phyloP scores from a whole-genome alignment of 2,113 vertebrate genomes.

The Hucho hucho region DNA sequence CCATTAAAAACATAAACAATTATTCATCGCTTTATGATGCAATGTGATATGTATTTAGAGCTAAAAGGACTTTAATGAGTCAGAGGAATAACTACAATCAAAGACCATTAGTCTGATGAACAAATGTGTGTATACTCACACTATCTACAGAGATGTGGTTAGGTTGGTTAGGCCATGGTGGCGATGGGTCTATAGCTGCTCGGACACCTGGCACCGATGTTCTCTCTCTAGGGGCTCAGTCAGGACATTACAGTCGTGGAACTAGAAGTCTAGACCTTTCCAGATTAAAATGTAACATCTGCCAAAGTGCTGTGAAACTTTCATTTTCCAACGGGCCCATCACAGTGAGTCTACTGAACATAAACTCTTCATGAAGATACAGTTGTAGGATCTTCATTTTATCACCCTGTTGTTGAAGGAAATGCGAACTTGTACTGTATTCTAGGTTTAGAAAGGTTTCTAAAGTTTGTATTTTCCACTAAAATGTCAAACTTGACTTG shows the following conservation, averaged over 20 bases:
- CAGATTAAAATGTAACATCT: conserved; percentile 67
- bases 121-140: background rate
- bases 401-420: too few relatives aligned
- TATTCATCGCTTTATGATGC: background rate
- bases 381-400: too few relatives aligned
- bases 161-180: too few relatives aligned
- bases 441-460: too few relatives aligned
- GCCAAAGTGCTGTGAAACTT: conserved; percentile 68
- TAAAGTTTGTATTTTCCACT: too few relatives aligned
- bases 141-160: background rate
- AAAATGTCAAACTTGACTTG: too few relatives aligned
- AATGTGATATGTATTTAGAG: background rate
- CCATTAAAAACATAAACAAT: background rate
- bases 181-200: background rate
- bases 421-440: too few relatives aligned
- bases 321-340: conserved; percentile 56
- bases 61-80: too few relatives aligned
- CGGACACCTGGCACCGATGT: background rate
- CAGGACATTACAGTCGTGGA: background rate
- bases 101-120: background rate
- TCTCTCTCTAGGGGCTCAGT: conserved; percentile 9
- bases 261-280: conserved; percentile 45
- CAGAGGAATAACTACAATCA: too few relatives aligned
- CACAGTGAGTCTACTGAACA: conserved; percentile 47
- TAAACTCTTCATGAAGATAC: conserved; percentile 54